Base-by-base conservation (phyloP, 2,888 invertebrate species). In the Drosophila recens region DNA sequence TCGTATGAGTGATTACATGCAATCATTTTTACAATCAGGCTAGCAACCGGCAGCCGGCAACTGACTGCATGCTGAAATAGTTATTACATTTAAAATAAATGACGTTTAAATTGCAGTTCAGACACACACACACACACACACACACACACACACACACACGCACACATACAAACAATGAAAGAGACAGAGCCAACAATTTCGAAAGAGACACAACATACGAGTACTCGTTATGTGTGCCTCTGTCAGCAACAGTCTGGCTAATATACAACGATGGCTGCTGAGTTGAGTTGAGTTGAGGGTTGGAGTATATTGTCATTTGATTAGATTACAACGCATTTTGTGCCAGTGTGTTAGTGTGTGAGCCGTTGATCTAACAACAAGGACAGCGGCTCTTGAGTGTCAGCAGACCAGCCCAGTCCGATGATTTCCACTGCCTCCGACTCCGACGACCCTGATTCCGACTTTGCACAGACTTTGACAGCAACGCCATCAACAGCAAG, bases 51-150 rank as follows among this genome's bases (percentile, higher is more conserved):
- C 52, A 46, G 27, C 5, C 27, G 27, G 27, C 27, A 27, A 45
- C 64, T 53, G 62, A 72, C 61, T 79, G 72, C 67, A 68, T 72
- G 73, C 58, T 81, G 67, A 79, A 81, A 79, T 81, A 81, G 81
- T 79, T 81, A 79, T 79, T 78, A 78, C 65, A 78, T 81, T 80
- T 81, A 67, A 79, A 81, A 73, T 81, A 79, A 81, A 79, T 81
- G 79, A 78, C 79, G 73, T 79, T 81, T 79, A 81, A 79, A 81
- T 81, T 81, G 79, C 45, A 67, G 65, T 54, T 46, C 57, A 67
- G 61, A 58, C 61, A 53, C n/a, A 53, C 23, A 53, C 15, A 45
- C 15, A 36, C 34, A 20, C 13, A 30, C 15, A n/a, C 9, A 56
- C 10, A n/a, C 13, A 30, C 15, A n/a, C 9, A 56, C n/a, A 36